A percentile compares a stretch with the other conserved stretches of the same genome.
Evolutionary conservation across 1,140 invertebrate species (phyloP).

Genomic region (Brachionus paranguensis): DNA sequence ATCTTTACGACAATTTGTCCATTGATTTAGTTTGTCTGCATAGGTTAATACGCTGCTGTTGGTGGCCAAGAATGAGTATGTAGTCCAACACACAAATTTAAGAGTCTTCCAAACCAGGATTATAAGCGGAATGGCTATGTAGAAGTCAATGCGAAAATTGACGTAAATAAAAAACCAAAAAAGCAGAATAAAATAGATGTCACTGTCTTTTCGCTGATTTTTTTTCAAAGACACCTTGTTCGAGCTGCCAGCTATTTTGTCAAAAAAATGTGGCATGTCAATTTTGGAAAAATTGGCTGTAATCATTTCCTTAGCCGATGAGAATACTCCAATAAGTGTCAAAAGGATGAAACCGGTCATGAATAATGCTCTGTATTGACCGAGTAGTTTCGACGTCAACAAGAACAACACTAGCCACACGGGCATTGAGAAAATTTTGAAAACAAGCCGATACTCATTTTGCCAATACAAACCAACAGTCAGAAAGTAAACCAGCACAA

Average conservation of each 20-base stretch:
- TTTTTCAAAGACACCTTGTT: neutral
- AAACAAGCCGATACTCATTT: neutral
- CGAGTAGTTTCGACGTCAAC: neutral
- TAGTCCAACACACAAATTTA: neutral
- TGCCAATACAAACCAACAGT: neutral
- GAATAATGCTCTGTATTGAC: neutral
- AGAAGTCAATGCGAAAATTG: conserved; percentile 19
- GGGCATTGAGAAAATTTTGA: neutral
- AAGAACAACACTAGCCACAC: neutral
- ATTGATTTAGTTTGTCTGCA: neutral
- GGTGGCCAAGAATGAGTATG: neutral
- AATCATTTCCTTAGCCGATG: neutral
- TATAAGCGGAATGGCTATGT: neutral
- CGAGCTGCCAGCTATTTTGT: neutral
- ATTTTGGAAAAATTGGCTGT: neutral
- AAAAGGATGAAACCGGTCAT: neutral
- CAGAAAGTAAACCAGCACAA: neutral
- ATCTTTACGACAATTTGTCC: neutral
- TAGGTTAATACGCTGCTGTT: neutral
- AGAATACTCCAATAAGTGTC: neutral
- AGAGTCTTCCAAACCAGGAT: conserved; percentile 14
- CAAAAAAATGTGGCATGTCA: neutral
- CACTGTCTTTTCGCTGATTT: neutral
- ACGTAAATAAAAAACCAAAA: conserved; percentile 28
- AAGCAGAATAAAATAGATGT: conserved; percentile 5